Conservation (phyloP, 2,797 vertebrate genomes). For the Fistularia tabacaria region DNA sequence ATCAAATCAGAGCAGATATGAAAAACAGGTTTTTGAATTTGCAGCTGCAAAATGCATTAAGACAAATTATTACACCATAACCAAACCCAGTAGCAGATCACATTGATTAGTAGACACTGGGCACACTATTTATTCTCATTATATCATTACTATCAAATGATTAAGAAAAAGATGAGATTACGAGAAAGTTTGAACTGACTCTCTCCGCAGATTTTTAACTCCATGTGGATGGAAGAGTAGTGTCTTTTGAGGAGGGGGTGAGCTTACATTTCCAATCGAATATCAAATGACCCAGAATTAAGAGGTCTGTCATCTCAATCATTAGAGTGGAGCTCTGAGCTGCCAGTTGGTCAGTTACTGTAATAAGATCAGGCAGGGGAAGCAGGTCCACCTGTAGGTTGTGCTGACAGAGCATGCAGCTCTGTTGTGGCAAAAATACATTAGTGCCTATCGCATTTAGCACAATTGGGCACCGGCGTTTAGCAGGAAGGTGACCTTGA, state of each 20-base stretch:
- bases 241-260: no score
- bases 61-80: constrained; percentile 32
- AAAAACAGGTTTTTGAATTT: constrained; percentile 41
- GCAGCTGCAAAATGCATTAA: constrained; percentile 55
- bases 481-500: constrained; percentile 73
- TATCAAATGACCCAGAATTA: constrained; percentile 70
- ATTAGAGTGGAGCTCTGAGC: constrained; percentile 44
- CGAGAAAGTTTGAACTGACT: not conserved
- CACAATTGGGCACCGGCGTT: constrained; percentile 48
- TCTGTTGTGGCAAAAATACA: constrained; percentile 49
- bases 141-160: no score
- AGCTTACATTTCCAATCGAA: constrained; percentile 28
- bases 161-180: not conserved
- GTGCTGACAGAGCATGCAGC: constrained; percentile 62
- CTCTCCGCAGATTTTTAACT: not conserved
- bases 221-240: not conserved
- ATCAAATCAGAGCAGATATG: constrained; percentile 42
- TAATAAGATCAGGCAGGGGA: constrained; percentile 65
- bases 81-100: constrained; percentile 48
- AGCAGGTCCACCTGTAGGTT: constrained; percentile 71
- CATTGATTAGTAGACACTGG: constrained; percentile 51
- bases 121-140: no score
- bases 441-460: constrained; percentile 59
- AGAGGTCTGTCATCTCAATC: constrained; percentile 65
- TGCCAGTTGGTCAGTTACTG: constrained; percentile 29